phyloP scores from a whole-genome alignment of 2,113 vertebrate species.

The Progne subis region DNA sequence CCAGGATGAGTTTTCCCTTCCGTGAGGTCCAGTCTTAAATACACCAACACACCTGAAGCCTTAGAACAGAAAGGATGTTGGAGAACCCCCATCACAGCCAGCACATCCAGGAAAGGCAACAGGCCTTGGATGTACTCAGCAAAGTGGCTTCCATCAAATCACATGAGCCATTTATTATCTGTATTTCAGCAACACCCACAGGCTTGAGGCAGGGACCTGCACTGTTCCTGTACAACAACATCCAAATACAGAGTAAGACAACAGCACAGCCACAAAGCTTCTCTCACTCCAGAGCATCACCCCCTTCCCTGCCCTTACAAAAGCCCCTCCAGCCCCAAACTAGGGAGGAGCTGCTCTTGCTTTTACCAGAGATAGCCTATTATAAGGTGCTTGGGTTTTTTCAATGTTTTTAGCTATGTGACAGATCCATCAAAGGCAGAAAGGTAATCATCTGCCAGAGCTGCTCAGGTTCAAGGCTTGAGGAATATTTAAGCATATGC shows the following conservation, averaged over 20 bases:
- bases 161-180: background rate
- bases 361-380: background rate
- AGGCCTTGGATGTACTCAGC: background rate
- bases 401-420: background rate
- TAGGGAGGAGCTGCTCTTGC: background rate
- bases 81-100: background rate
- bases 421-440: background rate
- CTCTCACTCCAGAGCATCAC: background rate
- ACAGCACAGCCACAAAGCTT: background rate
- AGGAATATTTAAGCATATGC: background rate
- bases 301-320: background rate
- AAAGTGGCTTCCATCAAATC: background rate
- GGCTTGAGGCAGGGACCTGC: background rate
- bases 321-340: background rate
- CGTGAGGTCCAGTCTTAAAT: background rate
- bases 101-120: background rate
- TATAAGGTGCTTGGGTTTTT: background rate
- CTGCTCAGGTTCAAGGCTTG: background rate
- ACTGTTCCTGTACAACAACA: background rate
- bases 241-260: background rate
- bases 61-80: background rate
- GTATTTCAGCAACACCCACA: constrained; percentile 20
- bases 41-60: background rate
- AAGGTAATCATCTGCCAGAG: background rate
- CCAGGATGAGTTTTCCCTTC: background rate